Evolutionary conservation across 1,140 invertebrate genomes (phyloP), one percentile per base, ranked within the genome.

Genomic region (Drosophila orena): DNA sequence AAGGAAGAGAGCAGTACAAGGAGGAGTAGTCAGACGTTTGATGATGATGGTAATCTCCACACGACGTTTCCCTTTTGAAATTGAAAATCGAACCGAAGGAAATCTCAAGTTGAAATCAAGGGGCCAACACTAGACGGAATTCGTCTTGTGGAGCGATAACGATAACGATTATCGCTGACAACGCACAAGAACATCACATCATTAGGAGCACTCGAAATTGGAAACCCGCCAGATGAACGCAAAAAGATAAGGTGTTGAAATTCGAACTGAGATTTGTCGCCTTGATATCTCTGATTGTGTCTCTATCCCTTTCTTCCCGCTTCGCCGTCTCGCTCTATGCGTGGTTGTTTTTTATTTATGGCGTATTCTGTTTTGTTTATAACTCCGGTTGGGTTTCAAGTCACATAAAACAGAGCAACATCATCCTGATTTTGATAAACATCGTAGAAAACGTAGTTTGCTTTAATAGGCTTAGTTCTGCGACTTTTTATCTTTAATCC

Each of bases 151-250:
- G 35, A 42, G 62, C 43, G 73, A 75, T 74, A 64, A 65, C 59
- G 72, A 86, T 88, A 86, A 83, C 72, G 76, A 88, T 88, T 74
- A 58, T 64, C 73, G 61, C 55, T 64, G 58, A 80, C 77, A 54
- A 74, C 42, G 58, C 57, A 59, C 46, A 58, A 55, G 54, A 77
- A 77, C 65, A 71, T 71, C 57, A 61, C 60, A 50, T 40, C 61
- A 71, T 62, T 66, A 22, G 59, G 37, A 35, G 56, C 75, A 89
- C 84, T 88, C 58, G 58, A 84, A 89, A 77, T 70, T 74, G 72
- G 60, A 76, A 76, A 76, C 50, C 60, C 71, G 40, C 60, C 60
- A 68, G 83, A 88, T 88, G 77, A 50, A 77, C 75, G 71, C 50
- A 35, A 11, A 4, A 22, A 52, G 85, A 88, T 88, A 84, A 84